Evolutionary conservation across 2,888 invertebrate species (phyloP).

Genomic region (Drosophila yooni): DNA sequence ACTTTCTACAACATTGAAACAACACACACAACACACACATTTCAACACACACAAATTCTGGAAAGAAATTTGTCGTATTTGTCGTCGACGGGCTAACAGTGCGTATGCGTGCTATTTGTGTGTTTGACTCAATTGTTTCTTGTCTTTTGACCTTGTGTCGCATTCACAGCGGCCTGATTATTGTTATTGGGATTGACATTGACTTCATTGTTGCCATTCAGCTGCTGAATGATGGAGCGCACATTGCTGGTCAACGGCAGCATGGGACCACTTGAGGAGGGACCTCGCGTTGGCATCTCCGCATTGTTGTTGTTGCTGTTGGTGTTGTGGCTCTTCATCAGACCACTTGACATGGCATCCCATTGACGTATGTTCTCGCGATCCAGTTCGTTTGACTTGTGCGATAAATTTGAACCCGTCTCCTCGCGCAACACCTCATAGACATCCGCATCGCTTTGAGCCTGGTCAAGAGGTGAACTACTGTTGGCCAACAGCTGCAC

Average conservation of each 20-base stretch:
- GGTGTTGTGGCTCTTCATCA: conserved; percentile 86
- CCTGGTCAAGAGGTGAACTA: conserved; percentile 27
- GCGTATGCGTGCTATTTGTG: conserved; percentile 25
- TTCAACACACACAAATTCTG: conserved; percentile 12
- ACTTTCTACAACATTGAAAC: not conserved
- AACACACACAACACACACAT: conserved; percentile 7
- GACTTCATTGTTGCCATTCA: conserved; percentile 69
- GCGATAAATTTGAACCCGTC: conserved; percentile 80
- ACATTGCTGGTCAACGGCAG: conserved; percentile 73
- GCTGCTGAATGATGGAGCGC: conserved; percentile 79
- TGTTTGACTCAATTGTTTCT: conserved; percentile 45
- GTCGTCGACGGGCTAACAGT: conserved; percentile 4
- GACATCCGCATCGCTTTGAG: conserved; percentile 76
- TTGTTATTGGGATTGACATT: conserved; percentile 59
- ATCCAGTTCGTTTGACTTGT: conserved; percentile 89
- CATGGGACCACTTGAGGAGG: conserved; percentile 42
- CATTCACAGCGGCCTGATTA: conserved; percentile 48
- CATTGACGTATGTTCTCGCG: conserved; percentile 94
- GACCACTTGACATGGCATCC: conserved; percentile 94
- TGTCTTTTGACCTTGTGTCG: conserved; percentile 39
- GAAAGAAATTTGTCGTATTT: conserved; percentile 20
- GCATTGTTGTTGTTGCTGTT: conserved; percentile 13
- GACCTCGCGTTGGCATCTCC: conserved; percentile 5
- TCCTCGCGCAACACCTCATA: conserved; percentile 85
- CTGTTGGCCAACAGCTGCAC: conserved; percentile 75